Evolutionary conservation across 2,113 vertebrate genomes (phyloP).

Genomic region (Cyphomyrus discorhynchus): DNA sequence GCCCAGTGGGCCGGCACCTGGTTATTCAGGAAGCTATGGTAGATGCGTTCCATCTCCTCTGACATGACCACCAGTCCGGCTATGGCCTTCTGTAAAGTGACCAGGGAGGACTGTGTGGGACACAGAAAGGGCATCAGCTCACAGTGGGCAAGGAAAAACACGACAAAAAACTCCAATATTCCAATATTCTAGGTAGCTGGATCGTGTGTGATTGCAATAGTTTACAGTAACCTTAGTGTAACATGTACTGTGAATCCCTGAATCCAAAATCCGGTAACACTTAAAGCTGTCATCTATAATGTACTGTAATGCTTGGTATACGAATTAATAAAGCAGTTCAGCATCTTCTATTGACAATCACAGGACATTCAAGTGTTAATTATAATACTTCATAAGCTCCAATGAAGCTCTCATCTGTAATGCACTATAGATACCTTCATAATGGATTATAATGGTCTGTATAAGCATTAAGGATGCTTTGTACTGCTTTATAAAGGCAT

Average conservation of each 20-base stretch:
- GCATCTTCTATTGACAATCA: no score
- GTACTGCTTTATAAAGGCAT: no score
- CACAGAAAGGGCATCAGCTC: background rate
- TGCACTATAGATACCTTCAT: background rate
- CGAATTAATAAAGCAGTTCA: background rate
- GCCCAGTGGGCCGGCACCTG: conserved; percentile 60
- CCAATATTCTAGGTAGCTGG: background rate
- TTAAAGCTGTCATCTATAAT: background rate
- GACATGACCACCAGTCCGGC: conserved; percentile 70
- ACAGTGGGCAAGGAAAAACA: background rate
- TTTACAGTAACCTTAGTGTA: background rate
- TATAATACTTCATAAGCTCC: no score
- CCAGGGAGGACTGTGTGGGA: conserved; percentile 54
- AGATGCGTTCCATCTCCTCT: conserved; percentile 72
- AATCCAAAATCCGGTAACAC: background rate
- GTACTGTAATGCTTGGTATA: background rate
- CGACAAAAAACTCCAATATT: background rate
- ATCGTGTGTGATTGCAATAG: background rate
- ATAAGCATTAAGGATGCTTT: background rate
- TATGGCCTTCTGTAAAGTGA: conserved; percentile 65
- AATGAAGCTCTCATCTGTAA: background rate
- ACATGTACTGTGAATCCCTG: background rate
- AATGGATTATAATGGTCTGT: background rate
- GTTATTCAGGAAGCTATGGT: conserved; percentile 70
- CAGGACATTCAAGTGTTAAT: no score